Base-by-base conservation (phyloP, 2,113 vertebrate genomes). In the Climacteris rufus region DNA sequence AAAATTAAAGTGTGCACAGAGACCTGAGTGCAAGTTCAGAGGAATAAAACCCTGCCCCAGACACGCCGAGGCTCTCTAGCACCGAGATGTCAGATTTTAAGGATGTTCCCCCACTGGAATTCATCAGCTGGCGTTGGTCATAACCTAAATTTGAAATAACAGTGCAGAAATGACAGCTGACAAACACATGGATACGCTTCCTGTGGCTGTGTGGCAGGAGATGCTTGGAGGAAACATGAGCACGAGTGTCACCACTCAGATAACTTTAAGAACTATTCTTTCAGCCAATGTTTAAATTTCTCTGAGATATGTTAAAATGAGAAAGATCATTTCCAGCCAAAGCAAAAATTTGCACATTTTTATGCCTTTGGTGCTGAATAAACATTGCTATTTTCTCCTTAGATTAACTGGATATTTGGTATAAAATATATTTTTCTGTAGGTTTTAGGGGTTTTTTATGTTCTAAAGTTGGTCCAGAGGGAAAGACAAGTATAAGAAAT, bases 1-100 rank as follows among this genome's bases (percentile, higher is more conserved):
- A 13, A 91, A 95, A 95, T 96, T 85, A 93, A 79, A 90, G 19
- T 0, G 2, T 54, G 60, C 24, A 1, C 5, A 1, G 77, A 87
- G 76, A 15, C 28, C 66, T 69, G 80, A 74, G 63, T 42, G 25
- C 28, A 27, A 59, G 24, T 80, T 80, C 75, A 86, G 89, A 87
- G 90, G 90, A 75, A 14, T 8, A 63, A 25, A 86, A 23, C 68
- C 25, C 68, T 93, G 74, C 49, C 49, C 74, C 75, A 79, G 92
- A 82, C 53, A 47, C 2, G 4, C 70, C 17, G 15, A 28, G 53
- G 14, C 76, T 65, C 50, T 45, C 31, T 20, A 57, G 64, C 83
- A 27, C 23, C 0, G 3, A 64, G 56, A 23, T 44, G 45, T 60
- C 28, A 5, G 12, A 47, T 83, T 78, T 71, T n/a, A 18, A 52